Base-by-base conservation (phyloP, 2,888 invertebrate genomes). In the Ormyrus thymus region DNA sequence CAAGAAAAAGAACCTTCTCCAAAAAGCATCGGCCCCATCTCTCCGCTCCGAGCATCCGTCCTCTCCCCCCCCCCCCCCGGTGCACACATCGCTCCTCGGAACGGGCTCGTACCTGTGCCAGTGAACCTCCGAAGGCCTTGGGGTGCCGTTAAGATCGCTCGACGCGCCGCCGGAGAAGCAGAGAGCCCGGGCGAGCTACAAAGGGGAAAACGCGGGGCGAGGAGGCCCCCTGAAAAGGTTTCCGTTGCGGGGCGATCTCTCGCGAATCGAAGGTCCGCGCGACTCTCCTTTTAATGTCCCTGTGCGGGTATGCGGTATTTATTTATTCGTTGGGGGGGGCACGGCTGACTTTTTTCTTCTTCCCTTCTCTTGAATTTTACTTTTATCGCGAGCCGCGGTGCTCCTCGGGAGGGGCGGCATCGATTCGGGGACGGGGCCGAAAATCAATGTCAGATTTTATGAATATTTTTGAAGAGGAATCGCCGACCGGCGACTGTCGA, bases 201-300 rank as follows among this genome's bases (percentile, higher is more conserved):
- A 69, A 62, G 56, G n/a, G 10, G 9, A 7, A 59, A 55, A 8
- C 58, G 43, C 45, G 51, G 62, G 11, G 50, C 15, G 65, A 29
- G 29, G 29, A 29, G 29, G 29, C 29, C 29, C 29, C 9, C 59
- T 77, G 58, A 77, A 77, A 71, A 77, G 72, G 72, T 77, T 64
- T 76, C 76, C 70, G 70, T 76, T 76, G 70, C 11, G 43, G 43
- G 9, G 29, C 29, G 29, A 29, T 10, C 13, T 15, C 29, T 48
- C n/a, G 55, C 10, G 45, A 55, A 53, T 68, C 48, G 15, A 29
- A 50, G 29, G 13, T 59, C 51, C 51, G 29, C n/a, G 29, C 29
- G 29, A 29, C 6, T 11, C 51, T 51, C 15, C 50, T 43, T 71
- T 61, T 29, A 7, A 45, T 29, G 9, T 1, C n/a, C 15, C 13